A percentile compares a stretch with the other conserved stretches of the same genome.
phyloP scores from a whole-genome alignment of 2,797 vertebrate species.

The Intellagama lesueurii region DNA sequence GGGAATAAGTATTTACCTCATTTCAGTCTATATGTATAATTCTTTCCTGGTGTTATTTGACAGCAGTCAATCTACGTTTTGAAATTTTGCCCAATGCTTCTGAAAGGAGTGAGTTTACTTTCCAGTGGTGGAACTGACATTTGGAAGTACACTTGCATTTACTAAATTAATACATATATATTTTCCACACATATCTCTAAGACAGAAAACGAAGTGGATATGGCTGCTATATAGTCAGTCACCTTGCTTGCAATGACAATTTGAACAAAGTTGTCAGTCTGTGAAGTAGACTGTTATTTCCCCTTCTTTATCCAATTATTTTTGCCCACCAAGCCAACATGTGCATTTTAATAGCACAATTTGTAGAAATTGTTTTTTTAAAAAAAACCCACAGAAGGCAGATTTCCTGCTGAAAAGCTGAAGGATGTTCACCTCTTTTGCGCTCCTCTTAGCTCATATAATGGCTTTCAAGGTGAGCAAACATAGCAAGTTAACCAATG shows the following conservation, averaged over 20 bases:
- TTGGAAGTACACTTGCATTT: too few species aligned
- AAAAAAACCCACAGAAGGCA: neutral
- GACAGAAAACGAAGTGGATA: neutral
- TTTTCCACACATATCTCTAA: too few species aligned
- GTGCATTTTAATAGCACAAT: constrained; percentile 71
- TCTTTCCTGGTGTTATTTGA: neutral
- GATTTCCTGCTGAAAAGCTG: constrained; percentile 71
- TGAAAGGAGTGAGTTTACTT: neutral
- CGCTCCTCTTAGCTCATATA: constrained; percentile 65
- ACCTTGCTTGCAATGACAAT: constrained; percentile 25
- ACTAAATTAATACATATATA: too few species aligned
- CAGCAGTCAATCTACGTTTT: neutral
- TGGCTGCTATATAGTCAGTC: neutral
- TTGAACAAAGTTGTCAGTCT: constrained; percentile 48
- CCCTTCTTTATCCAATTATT: constrained; percentile 59
- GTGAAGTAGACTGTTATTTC: constrained; percentile 36
- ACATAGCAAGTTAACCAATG: constrained; percentile 59
- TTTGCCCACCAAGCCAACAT: constrained; percentile 64
- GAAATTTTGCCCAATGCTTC: neutral
- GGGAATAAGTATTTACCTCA: neutral
- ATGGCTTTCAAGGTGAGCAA: constrained; percentile 65
- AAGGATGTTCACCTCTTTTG: constrained; percentile 67
- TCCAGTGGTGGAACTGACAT: neutral
- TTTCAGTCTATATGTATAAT: neutral
- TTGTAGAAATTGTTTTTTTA: constrained; percentile 54